Conservation (phyloP, 2,888 invertebrate species). For the Amiota mariae region DNA sequence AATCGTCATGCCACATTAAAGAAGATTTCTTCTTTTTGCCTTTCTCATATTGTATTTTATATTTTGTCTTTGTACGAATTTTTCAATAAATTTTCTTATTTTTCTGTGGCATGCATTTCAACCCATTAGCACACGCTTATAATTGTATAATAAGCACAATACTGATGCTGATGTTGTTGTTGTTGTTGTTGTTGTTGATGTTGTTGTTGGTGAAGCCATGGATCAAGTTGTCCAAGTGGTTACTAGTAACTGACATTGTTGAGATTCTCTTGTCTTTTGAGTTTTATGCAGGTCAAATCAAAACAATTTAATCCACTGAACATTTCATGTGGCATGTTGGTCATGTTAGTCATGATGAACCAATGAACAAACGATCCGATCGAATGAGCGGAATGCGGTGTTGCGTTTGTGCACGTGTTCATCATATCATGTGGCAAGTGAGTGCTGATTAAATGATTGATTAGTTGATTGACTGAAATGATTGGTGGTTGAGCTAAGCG, state of each 20-base stretch:
- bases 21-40: constrained; percentile 22
- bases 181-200: neutral
- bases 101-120: constrained; percentile 11
- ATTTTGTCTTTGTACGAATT: constrained; percentile 14
- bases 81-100: neutral
- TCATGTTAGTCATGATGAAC: neutral
- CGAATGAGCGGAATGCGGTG: neutral
- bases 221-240: neutral
- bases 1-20: constrained; percentile 17
- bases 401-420: constrained; percentile 21
- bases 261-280: constrained; percentile 4
- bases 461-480: constrained; percentile 7
- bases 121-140: constrained; percentile 59
- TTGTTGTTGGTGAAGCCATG: neutral
- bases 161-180: neutral
- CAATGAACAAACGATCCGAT: neutral
- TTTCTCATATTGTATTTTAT: neutral
- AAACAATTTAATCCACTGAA: constrained; percentile 3
- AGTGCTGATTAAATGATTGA: constrained; percentile 21
- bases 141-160: constrained; percentile 63
- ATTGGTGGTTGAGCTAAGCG: neutral
- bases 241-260: constrained; percentile 18
- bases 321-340: neutral
- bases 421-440: constrained; percentile 17
- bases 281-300: constrained; percentile 17